Base-by-base conservation (phyloP, 2,113 vertebrate species). In the Eudyptes chrysolophus region DNA sequence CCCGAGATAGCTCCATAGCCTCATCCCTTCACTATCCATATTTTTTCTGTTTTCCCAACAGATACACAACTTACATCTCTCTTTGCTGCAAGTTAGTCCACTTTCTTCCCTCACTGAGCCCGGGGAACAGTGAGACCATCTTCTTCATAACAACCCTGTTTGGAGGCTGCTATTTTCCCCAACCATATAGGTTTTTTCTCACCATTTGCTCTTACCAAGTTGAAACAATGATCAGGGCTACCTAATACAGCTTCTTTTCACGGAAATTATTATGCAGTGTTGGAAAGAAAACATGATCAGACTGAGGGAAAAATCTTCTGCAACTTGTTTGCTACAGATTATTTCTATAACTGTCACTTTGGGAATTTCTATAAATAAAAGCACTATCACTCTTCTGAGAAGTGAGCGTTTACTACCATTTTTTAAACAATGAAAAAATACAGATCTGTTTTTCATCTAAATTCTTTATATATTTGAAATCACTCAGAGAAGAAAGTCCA, bases 371-470 rank as follows among this genome's bases (percentile, higher is more conserved):
- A 96, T 96, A 97, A 97, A 97, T 90, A 94, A 95, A 96, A 89
- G 91, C 66, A 48, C 94, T 97, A 95, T 97, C 88, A 72, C 79
- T 96, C 68, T 90, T 97, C 88, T 96, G 93, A 93, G 94, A 95
- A 95, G 80, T 77, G 66, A 82, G 52, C 84, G 79, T 96, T 90
- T 95, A 97, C 92, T 96, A 89, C 78, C 74, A 92, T 70, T 88
- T 91, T 86, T 92, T 90, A 93, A 93, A 92, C 84, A 96, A 92
- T 89, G 82, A 96, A 93, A 96, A 95, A 95, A 90, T 77, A 87
- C 70, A 64, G 87, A 97, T 97, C 96, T 97, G 97, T 87, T 97
- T 98, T 97, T 97, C 84, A 98, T 97, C 93, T 95, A 95, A 97
- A 96, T 97, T 97, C 96, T 96, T 98, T 80, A 84, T 96, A 94